A percentile compares a stretch with the other conserved stretches of the same genome.
phyloP scores from a whole-genome alignment of 2,113 vertebrate genomes.

The Vanacampus margaritifer region DNA sequence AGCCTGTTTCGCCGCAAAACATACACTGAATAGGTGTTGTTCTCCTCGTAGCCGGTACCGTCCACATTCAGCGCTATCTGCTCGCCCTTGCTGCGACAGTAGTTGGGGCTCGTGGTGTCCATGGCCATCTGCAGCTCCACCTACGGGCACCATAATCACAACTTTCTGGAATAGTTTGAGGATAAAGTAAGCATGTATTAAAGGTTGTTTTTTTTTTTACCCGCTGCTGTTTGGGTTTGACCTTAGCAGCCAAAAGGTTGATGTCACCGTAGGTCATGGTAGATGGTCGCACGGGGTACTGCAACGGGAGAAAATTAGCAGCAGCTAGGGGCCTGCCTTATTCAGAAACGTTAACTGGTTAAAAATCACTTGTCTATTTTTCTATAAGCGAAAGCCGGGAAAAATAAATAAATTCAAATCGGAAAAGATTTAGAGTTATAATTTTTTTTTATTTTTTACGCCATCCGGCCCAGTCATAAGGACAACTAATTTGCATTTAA shows the following conservation, averaged over 20 bases:
- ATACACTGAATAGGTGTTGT: slow-evolving; percentile 86
- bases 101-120: slow-evolving; percentile 90
- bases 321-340: no score
- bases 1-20: slow-evolving; percentile 41
- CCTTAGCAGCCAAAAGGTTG: slow-evolving; percentile 85
- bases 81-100: slow-evolving; percentile 96
- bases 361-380: no score
- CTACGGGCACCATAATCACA: slow-evolving; percentile 52
- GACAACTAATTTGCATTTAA: not conserved
- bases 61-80: slow-evolving; percentile 97
- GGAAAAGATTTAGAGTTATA: no score
- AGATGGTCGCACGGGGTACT: slow-evolving; percentile 93
- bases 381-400: no score
- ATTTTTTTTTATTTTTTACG: no score
- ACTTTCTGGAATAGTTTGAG: not conserved
- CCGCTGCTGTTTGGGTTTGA: slow-evolving; percentile 97
- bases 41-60: slow-evolving; percentile 82
- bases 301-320: slow-evolving; percentile 13
- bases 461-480: no score
- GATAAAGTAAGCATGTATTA: not conserved
- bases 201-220: slow-evolving; percentile 57
- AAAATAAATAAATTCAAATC: no score
- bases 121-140: slow-evolving; percentile 90
- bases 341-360: no score
- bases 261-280: slow-evolving; percentile 89